Conservation (phyloP, 1,140 invertebrate genomes). For the Drosophila rhopaloa region DNA sequence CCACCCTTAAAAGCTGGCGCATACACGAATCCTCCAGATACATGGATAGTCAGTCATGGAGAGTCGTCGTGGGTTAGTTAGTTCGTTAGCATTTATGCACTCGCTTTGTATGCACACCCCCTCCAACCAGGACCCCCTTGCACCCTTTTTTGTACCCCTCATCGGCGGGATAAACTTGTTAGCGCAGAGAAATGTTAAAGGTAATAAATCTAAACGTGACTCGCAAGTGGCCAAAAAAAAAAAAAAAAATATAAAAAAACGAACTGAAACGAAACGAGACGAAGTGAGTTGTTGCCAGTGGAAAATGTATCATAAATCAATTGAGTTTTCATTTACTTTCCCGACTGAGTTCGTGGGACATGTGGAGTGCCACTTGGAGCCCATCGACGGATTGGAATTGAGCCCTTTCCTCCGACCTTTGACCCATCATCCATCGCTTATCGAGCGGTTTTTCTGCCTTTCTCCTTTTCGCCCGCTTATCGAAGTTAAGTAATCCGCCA, state of each 20-base stretch:
- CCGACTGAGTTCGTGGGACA: constrained; percentile 2
- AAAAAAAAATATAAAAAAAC: background rate
- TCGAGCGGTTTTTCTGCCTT: constrained; percentile 1
- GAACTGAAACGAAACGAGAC: background rate
- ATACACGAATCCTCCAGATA: constrained; percentile 18
- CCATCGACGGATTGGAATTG: background rate
- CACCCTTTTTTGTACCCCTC: background rate
- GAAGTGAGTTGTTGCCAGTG: constrained; percentile 12
- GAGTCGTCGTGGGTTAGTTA: constrained; percentile 75
- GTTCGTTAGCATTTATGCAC: constrained; percentile 80
- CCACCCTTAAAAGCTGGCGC: constrained; percentile 9
- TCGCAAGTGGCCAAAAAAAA: constrained; percentile 21
- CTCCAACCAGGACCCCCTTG: background rate
- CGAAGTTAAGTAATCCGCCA: constrained; percentile 2
- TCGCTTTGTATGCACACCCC: constrained; percentile 52
- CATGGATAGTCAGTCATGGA: constrained; percentile 26
- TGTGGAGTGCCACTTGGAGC: constrained; percentile 15
- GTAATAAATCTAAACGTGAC: constrained; percentile 67
- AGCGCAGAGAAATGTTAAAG: constrained; percentile 54
- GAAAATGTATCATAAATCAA: constrained; percentile 42
- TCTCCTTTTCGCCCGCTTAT: background rate
- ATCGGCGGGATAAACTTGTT: constrained; percentile 47
- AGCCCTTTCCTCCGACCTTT: background rate
- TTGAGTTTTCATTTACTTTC: constrained; percentile 40
- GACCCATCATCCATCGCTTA: constrained; percentile 18